These are phyloP conservation scores for Tiphia femorata DNA, from an alignment of 2,888 invertebrate species.

Conservation along the genomic window DNA sequence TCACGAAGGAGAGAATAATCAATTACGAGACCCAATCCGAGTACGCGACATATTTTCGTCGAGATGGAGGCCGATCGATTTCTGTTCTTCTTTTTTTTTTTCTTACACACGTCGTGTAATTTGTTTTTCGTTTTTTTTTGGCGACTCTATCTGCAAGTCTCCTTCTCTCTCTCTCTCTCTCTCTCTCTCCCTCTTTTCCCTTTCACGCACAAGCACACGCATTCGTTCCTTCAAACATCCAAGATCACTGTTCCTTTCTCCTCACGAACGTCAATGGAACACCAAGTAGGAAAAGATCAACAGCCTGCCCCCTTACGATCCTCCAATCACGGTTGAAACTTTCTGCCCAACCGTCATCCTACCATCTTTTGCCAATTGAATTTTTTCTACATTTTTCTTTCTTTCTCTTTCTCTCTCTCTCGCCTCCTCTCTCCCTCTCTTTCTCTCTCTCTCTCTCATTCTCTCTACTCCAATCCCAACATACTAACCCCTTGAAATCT, in stretches of 20 bases:
- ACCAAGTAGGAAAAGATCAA: constrained; percentile 14
- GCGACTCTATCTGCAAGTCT: constrained; percentile 18
- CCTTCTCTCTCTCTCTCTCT: constrained; percentile 15
- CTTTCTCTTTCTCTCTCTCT: no score
- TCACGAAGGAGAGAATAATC: no score
- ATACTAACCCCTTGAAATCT: no score
- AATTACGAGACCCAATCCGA: no score
- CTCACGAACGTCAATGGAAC: not conserved
- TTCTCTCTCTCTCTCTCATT: constrained; percentile 9
- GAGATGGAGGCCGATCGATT: no score
- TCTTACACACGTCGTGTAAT: not conserved
- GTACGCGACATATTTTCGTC: no score
- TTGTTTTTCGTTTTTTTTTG: no score
- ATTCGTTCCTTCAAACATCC: not conserved
- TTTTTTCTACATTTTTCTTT: no score
- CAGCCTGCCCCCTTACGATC: constrained; percentile 68
- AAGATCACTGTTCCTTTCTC: no score
- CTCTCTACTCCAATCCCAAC: constrained; percentile 20
- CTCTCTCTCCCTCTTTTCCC: not conserved
- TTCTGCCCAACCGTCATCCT: constrained; percentile 44
- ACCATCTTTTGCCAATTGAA: constrained; percentile 49
- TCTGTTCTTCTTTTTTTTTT: constrained; percentile 25
- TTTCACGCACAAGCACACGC: not conserved
- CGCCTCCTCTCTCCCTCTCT: constrained; percentile 18
- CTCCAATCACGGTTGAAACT: constrained; percentile 68